Evolutionary conservation across 2,888 invertebrate genomes (phyloP), one percentile per base, ranked within the genome.

Genomic region (Temnothorax ravouxi): DNA sequence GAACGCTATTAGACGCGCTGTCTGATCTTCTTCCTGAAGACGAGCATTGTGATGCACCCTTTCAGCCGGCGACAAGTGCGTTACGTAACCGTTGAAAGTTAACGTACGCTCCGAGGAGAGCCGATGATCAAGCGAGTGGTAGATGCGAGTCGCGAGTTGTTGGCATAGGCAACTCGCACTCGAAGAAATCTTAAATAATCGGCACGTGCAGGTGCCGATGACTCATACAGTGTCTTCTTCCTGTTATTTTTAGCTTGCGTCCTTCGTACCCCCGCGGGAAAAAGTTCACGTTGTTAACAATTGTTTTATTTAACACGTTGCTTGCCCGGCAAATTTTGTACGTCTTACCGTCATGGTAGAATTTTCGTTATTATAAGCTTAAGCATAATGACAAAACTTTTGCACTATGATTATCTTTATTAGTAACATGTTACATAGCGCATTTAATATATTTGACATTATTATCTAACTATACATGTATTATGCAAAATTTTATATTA

Each of bases 71-170:
- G 72, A 72, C 79, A 80, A 59, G 47, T 80, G 59, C 25, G 13
- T 80, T 80, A 80, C 21, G 47, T 61, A 72, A 80, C 29, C 5
- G 56, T 15, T 80, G 38, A 44, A 77, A 72, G 79, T 61, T 71
- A 50, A 44, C 11, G 61, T 34, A 29, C 54, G 29, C 44, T 56
- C 11, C 18, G 34, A 59, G 34, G 34, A 71, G 15, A 34, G 13
- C 9, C 59, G 44, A 56, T 59, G 71, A 29, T 29, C 29, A 29
- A 25, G 47, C 21, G 21, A 72, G 59, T 44, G 77, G 29, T 21
- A 56, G 77, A 79, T 25, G 59, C 47, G 47, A 72, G 25, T 59
- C 47, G 79, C 47, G 25, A 34, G 47, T 79, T 72, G 72, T 80
- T 72, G 21, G 18, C 59, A 34, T 80, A 80, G 59, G 61, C 47